A percentile compares a stretch with the other conserved stretches of the same genome.
Evolutionary conservation across 2,113 vertebrate species (phyloP).

Genomic region (Cichladusa arquata): DNA sequence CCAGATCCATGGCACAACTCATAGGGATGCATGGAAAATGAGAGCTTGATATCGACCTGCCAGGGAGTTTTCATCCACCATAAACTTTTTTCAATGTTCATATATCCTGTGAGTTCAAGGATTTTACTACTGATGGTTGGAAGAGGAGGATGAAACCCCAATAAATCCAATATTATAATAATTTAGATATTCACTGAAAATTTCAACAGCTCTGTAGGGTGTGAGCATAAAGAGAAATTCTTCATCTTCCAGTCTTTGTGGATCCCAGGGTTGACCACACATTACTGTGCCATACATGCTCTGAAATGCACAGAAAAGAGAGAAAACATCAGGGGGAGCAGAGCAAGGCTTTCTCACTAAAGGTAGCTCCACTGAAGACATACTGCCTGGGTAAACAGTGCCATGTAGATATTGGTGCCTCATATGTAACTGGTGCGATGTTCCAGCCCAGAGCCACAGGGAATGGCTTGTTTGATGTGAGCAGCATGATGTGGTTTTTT

Average conservation of each 20-base stretch:
- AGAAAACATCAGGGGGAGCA: background rate
- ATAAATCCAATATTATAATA: background rate
- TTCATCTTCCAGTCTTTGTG: background rate
- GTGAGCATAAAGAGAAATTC: background rate
- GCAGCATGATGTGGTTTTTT: background rate
- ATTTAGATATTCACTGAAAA: background rate
- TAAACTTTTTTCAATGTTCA: background rate
- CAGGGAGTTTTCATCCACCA: too few relatives aligned
- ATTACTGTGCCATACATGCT: fast-evolving
- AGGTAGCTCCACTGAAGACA: background rate
- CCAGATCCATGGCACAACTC: too few relatives aligned
- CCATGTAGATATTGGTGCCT: slow-evolving; percentile 26
- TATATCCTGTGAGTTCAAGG: background rate
- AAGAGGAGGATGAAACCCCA: background rate
- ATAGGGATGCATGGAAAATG: too few relatives aligned
- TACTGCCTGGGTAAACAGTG: background rate
- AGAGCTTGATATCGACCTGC: too few relatives aligned
- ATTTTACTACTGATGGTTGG: background rate
- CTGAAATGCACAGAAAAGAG: background rate
- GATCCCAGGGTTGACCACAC: fast-evolving
- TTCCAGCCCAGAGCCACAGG: background rate
- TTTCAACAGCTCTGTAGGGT: background rate
- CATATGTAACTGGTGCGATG: background rate
- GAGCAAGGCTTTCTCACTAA: background rate
- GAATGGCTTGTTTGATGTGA: background rate